Conservation (phyloP, 1,140 invertebrate genomes). For the Aricia agestis region DNA sequence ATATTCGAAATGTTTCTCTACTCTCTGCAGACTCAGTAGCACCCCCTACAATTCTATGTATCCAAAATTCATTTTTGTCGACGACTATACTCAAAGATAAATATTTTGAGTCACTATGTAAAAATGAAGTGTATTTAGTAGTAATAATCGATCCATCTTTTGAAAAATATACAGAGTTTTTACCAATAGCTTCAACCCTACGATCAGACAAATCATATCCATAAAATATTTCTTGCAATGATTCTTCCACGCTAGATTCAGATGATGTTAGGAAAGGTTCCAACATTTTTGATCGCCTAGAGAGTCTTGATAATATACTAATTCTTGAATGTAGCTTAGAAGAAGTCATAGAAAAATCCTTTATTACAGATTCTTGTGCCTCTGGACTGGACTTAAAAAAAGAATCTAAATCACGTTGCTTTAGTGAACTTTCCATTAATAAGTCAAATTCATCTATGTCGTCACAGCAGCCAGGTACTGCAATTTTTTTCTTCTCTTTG, state of each 20-base stretch:
- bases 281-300: slow-evolving; percentile 29
- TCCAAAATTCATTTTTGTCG: slow-evolving; percentile 58
- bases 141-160: slow-evolving; percentile 65
- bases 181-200: slow-evolving; percentile 71
- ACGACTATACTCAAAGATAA: slow-evolving; percentile 48
- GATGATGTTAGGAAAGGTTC: slow-evolving; percentile 14
- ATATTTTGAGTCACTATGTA: slow-evolving; percentile 58
- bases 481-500: slow-evolving; percentile 32
- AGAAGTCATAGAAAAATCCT: slow-evolving; percentile 32
- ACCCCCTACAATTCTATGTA: slow-evolving; percentile 49
- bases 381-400: slow-evolving; percentile 27
- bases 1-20: slow-evolving; percentile 47
- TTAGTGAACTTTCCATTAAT: slow-evolving; percentile 64
- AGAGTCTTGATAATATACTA: slow-evolving; percentile 45
- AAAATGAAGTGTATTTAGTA: slow-evolving; percentile 60
- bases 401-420: slow-evolving; percentile 46
- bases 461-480: slow-evolving; percentile 43
- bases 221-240: slow-evolving; percentile 44
- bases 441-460: slow-evolving; percentile 54
- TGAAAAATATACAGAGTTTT: slow-evolving; percentile 61
- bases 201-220: slow-evolving; percentile 70
- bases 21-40: slow-evolving; percentile 38
- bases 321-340: slow-evolving; percentile 40
- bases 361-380: slow-evolving; percentile 25
- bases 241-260: slow-evolving; percentile 13